phyloP scores from a whole-genome alignment of 1,140 invertebrate species.

The Brachionus sp. region DNA sequence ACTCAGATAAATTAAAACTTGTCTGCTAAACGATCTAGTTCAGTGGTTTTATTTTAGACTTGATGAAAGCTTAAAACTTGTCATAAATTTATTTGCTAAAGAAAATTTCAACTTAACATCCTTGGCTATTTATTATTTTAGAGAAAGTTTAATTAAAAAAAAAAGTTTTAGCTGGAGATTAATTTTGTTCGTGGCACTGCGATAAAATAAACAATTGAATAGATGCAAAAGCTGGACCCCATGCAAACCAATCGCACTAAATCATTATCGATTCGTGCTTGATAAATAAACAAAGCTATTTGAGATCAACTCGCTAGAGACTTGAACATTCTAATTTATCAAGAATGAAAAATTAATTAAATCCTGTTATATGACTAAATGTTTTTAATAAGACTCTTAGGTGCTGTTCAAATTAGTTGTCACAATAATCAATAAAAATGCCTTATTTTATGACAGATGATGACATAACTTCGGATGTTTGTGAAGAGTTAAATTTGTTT shows the following conservation, averaged over 20 bases:
- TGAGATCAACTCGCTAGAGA: background rate
- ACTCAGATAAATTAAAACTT: background rate
- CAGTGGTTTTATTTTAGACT: background rate
- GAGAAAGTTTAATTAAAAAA: background rate
- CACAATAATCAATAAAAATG: background rate
- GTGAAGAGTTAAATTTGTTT: background rate
- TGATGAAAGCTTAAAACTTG: background rate
- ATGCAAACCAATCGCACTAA: background rate
- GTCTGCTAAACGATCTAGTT: background rate
- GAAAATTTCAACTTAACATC: background rate
- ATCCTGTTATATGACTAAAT: background rate
- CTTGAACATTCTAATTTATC: background rate
- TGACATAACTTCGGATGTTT: constrained; percentile 6
- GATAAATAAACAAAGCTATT: constrained; percentile 4
- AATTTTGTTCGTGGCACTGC: background rate
- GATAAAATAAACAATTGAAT: constrained; percentile 11
- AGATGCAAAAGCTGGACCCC: background rate
- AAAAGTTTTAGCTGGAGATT: background rate
- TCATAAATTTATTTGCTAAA: background rate
- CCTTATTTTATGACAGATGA: background rate
- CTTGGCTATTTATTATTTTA: constrained; percentile 4
- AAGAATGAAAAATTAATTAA: background rate
- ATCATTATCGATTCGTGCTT: background rate
- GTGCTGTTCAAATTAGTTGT: background rate
- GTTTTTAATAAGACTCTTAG: background rate